These are phyloP conservation scores for Ochropleura leucogaster DNA, from an alignment of 2,888 invertebrate species.

Conservation along the genomic window DNA sequence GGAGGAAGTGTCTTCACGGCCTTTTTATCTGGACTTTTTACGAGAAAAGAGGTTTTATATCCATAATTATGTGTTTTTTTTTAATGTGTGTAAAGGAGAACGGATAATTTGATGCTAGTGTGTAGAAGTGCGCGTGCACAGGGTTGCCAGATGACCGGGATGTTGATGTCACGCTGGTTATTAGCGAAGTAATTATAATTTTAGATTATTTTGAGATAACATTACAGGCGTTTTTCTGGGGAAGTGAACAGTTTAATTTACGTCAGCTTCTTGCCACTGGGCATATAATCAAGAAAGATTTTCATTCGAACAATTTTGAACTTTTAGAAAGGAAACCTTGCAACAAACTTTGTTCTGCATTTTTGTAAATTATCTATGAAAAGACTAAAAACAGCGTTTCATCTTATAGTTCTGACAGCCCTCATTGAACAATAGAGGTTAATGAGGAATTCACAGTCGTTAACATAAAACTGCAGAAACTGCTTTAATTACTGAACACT, in stretches of 20 bases:
- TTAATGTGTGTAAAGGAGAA: slow-evolving; percentile 79
- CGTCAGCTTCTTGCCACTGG: neutral
- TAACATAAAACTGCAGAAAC: slow-evolving; percentile 58
- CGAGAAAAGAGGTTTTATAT: slow-evolving; percentile 88
- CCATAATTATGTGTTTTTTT: slow-evolving; percentile 87
- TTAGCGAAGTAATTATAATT: slow-evolving; percentile 23
- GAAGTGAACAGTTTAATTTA: slow-evolving; percentile 1
- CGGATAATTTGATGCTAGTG: slow-evolving; percentile 80
- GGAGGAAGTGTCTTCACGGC: slow-evolving; percentile 86
- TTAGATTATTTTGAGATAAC: slow-evolving; percentile 13
- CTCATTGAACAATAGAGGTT: slow-evolving; percentile 60
- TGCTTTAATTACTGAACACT: slow-evolving; percentile 45
- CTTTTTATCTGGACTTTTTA: slow-evolving; percentile 88
- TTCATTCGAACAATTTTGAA: neutral
- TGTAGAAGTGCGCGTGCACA: slow-evolving; percentile 71
- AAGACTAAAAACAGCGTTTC: neutral
- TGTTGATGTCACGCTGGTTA: slow-evolving; percentile 47
- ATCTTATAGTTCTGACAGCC: slow-evolving; percentile 47
- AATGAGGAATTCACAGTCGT: slow-evolving; percentile 62
- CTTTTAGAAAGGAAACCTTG: neutral
- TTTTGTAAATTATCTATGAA: neutral
- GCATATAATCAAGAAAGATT: neutral
- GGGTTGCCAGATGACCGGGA: slow-evolving; percentile 63
- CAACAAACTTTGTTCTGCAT: neutral
- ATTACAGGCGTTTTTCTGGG: neutral